These are phyloP conservation scores for Turritopsis dohrnii DNA, from an alignment of 30 jellyfish, hydroid and myxozoan species.

Conservation along the genomic window DNA sequence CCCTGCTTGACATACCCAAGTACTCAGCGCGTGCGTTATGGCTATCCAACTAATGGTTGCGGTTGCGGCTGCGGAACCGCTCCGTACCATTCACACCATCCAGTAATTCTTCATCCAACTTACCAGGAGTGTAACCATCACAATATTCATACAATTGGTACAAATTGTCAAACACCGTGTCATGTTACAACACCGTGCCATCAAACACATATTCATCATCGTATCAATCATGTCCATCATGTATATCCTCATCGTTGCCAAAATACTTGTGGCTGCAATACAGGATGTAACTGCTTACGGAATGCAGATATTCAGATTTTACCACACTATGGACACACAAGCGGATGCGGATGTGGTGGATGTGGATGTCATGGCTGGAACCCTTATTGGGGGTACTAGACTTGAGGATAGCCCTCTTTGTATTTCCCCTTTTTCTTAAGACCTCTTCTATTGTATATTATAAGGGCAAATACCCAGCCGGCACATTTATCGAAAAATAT, in stretches of 20 bases:
- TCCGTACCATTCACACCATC: slow-evolving; percentile 9
- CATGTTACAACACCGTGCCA: background rate
- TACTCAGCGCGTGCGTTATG: background rate
- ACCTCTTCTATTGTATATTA: too few relatives aligned
- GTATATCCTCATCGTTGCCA: slow-evolving; percentile 16
- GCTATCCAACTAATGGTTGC: background rate
- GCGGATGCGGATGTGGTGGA: too few relatives aligned
- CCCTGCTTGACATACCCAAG: slow-evolving; percentile 21
- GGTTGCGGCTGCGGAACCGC: background rate
- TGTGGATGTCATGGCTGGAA: slow-evolving; percentile 14
- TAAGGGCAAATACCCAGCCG: too few relatives aligned
- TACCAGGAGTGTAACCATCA: slow-evolving; percentile 11
- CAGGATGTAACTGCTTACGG: background rate
- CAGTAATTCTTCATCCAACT: slow-evolving; percentile 18
- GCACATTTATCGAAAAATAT: too few relatives aligned
- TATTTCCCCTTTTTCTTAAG: too few relatives aligned
- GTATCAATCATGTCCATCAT: slow-evolving; percentile 23
- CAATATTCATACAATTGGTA: background rate
- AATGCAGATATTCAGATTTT: background rate
- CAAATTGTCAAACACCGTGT: background rate
- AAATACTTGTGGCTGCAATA: slow-evolving; percentile 1
- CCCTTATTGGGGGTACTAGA: slow-evolving; percentile 4
- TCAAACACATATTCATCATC: background rate
- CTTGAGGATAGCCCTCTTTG: background rate
- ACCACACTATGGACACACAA: slow-evolving; percentile 7